Conservation (phyloP, 2,113 vertebrate species). For the Pholis gunnellus region DNA sequence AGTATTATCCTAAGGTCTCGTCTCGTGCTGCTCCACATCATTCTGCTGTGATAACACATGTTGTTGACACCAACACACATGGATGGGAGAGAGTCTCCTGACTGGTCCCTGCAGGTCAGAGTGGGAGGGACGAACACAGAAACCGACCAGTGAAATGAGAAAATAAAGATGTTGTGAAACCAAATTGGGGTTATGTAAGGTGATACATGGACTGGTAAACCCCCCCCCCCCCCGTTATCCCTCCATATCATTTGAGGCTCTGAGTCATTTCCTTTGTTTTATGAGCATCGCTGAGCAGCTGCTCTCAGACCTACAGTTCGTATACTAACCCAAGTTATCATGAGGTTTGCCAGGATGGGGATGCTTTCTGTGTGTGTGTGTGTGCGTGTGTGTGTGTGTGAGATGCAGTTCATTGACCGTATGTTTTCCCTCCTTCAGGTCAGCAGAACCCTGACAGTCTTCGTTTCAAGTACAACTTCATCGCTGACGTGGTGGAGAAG, state of each 20-base stretch:
- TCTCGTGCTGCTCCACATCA: background rate
- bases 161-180: conserved; percentile 22
- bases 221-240: background rate
- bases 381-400: conserved; percentile 22
- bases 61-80: background rate
- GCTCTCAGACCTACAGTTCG: background rate
- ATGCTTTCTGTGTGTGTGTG: conserved; percentile 5
- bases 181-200: conserved; percentile 4
- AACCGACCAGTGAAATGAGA: background rate
- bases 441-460: conserved; percentile 93
- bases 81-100: background rate
- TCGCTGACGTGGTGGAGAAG: conserved; percentile 99
- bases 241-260: background rate
- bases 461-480: conserved; percentile 95
- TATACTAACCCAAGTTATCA: background rate
- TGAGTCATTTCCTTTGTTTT: conserved; percentile 61
- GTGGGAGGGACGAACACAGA: background rate
- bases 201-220: background rate
- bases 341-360: background rate
- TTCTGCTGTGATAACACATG: conserved; percentile 12
- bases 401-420: background rate
- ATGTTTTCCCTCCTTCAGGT: conserved; percentile 77
- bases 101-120: conserved; percentile 18
- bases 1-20: background rate
- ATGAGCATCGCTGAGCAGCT: conserved; percentile 39